phyloP scores from a whole-genome alignment of 2,113 vertebrate genomes.

The Tautogolabrus adspersus region DNA sequence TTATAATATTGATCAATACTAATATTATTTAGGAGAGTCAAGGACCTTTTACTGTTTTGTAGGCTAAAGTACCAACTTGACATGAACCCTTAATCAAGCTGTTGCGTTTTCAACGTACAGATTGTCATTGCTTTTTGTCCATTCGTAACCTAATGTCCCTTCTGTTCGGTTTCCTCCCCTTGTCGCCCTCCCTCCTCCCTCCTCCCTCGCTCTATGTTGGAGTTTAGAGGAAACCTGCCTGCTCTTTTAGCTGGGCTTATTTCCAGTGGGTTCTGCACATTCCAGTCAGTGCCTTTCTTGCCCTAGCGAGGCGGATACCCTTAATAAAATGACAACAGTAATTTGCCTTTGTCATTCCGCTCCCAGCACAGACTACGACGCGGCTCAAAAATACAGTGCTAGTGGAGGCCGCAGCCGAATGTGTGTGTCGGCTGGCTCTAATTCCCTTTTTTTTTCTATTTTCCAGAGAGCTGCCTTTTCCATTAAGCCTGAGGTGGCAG shows the following conservation, averaged over 20 bases:
- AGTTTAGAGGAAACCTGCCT: constrained; percentile 57
- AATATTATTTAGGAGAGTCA: too few relatives aligned
- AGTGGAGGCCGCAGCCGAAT: constrained; percentile 90
- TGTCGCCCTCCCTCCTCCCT: constrained; percentile 55
- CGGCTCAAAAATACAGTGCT: constrained; percentile 99
- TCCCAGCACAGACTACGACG: constrained; percentile 88
- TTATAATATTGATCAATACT: too few relatives aligned
- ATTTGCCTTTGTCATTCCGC: constrained; percentile 99
- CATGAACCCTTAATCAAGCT: constrained; percentile 35
- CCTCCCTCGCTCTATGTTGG: constrained; percentile 68
- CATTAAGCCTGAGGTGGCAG: constrained; percentile 99
- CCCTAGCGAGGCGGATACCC: constrained; percentile 94
- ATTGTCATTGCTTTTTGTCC: constrained; percentile 36
- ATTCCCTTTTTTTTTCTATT: constrained; percentile 97
- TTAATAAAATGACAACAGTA: constrained; percentile 99
- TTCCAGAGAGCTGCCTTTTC: constrained; percentile 99
- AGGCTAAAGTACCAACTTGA: constrained; percentile 9
- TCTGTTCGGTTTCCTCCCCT: background rate
- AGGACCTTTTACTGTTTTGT: too few relatives aligned
- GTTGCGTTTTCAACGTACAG: constrained; percentile 43
- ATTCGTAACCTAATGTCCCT: constrained; percentile 32
- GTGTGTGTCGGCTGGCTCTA: constrained; percentile 96
- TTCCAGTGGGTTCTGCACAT: constrained; percentile 87
- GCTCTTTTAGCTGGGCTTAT: constrained; percentile 64
- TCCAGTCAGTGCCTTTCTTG: constrained; percentile 89